These are phyloP conservation scores for Emydoidea blandingii DNA, from an alignment of 2,797 vertebrate genomes.

Conservation along the genomic window DNA sequence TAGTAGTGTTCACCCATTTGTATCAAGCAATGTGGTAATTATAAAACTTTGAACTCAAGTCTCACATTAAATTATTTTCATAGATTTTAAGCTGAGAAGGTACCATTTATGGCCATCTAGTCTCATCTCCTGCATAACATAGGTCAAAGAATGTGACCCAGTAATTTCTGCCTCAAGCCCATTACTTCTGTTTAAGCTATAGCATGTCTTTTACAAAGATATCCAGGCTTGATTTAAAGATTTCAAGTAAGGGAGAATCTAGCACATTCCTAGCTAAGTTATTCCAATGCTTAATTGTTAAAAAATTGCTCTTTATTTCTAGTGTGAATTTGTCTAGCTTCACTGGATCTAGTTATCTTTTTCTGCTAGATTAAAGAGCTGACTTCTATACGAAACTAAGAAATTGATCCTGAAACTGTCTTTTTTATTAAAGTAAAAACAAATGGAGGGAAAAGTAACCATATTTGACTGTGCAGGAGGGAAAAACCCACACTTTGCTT, in stretches of 20 bases:
- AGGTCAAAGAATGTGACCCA: slow-evolving; percentile 42
- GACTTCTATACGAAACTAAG: background rate
- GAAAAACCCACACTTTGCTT: background rate
- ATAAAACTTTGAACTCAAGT: slow-evolving; percentile 47
- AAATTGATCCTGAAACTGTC: background rate
- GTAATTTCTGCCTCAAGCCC: slow-evolving; percentile 27
- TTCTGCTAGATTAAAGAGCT: slow-evolving; percentile 4
- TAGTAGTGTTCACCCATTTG: slow-evolving; percentile 16
- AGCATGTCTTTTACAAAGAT: background rate
- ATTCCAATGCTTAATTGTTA: background rate
- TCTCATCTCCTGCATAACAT: slow-evolving; percentile 58
- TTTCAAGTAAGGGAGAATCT: background rate
- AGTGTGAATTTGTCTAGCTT: background rate
- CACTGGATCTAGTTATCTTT: background rate
- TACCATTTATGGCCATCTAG: slow-evolving; percentile 58
- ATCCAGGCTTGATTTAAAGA: slow-evolving; percentile 31
- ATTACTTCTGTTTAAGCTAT: background rate
- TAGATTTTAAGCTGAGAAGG: background rate
- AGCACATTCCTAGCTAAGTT: background rate
- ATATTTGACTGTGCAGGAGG: background rate
- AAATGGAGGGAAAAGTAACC: background rate
- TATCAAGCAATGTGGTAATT: slow-evolving; percentile 42
- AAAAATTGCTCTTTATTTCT: background rate
- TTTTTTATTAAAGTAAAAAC: background rate
- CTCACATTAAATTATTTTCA: slow-evolving; percentile 40